Evolutionary conservation across 1,140 invertebrate genomes (phyloP).

Genomic region (Papilio polytes): DNA sequence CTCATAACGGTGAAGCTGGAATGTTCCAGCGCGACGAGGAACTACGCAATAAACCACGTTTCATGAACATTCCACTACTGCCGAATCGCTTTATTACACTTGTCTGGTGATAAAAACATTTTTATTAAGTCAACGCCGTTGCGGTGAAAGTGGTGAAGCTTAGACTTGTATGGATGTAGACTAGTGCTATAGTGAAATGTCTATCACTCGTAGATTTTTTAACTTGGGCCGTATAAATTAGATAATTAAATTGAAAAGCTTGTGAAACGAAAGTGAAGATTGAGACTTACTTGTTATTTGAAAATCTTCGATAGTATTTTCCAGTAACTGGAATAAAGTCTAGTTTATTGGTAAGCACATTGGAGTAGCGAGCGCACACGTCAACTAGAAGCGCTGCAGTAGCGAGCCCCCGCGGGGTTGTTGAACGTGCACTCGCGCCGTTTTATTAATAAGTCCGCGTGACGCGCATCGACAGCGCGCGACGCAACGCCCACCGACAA

Average conservation of each 20-base stretch:
- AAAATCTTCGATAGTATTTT: not conserved
- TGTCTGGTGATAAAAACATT: conserved; percentile 8
- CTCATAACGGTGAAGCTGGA: conserved; percentile 66
- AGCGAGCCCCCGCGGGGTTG: conserved; percentile 26
- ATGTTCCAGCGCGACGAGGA: conserved; percentile 1
- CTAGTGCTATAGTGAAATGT: not conserved
- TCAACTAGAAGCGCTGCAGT: not conserved
- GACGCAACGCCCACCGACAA: conserved; percentile 5
- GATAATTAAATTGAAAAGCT: not conserved
- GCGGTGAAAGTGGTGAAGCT: not conserved
- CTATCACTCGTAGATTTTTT: not conserved
- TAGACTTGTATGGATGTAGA: not conserved
- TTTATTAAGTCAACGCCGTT: not conserved
- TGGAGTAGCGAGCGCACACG: not conserved
- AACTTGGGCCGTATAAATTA: not conserved
- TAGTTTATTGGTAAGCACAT: not conserved
- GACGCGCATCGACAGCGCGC: conserved; percentile 29
- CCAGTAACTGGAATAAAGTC: not conserved
- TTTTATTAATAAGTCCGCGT: conserved; percentile 38
- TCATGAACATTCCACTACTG: not conserved
- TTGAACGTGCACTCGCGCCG: conserved; percentile 34
- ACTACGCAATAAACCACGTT: conserved; percentile 23
- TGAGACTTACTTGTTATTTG: not conserved
- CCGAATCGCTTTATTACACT: conserved; percentile 25
- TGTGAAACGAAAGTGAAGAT: not conserved